Conservation (phyloP, 2,797 vertebrate genomes). For the Pseudochirops cupreus region DNA sequence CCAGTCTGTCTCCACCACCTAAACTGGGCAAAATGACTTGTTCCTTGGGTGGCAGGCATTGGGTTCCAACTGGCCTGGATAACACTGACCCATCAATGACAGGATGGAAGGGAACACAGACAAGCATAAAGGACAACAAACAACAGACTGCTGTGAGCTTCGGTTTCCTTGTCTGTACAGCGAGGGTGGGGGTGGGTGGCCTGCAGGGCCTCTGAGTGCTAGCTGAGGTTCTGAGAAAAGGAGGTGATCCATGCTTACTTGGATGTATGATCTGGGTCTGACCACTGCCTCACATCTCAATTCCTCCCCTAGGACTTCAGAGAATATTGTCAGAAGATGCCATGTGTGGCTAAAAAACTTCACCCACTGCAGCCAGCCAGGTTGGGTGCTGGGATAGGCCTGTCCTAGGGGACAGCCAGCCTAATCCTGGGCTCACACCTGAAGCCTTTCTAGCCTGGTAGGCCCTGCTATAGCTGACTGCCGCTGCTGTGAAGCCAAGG, state of each 20-base stretch:
- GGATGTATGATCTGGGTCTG: neutral
- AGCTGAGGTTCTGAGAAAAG: neutral
- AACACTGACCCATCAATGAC: neutral
- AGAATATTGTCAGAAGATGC: neutral
- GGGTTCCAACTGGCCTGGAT: neutral
- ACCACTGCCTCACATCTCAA: accelerated
- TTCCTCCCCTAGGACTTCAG: accelerated
- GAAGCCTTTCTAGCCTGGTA: neutral
- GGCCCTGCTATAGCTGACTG: neutral
- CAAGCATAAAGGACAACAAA: neutral
- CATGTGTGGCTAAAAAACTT: neutral
- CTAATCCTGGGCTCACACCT: neutral
- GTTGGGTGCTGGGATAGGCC: neutral
- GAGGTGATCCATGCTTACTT: neutral
- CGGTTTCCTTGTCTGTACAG: neutral
- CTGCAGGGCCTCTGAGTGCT: neutral
- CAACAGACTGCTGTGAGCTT: neutral
- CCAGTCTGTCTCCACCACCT: neutral
- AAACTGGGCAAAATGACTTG: neutral
- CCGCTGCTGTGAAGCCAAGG: neutral
- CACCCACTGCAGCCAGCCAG: neutral
- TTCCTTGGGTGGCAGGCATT: neutral
- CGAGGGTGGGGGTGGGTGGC: neutral
- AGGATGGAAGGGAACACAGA: neutral
- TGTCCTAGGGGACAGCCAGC: neutral